phyloP scores from a whole-genome alignment of 2,113 vertebrate genomes.

The Chaetura pelagica region DNA sequence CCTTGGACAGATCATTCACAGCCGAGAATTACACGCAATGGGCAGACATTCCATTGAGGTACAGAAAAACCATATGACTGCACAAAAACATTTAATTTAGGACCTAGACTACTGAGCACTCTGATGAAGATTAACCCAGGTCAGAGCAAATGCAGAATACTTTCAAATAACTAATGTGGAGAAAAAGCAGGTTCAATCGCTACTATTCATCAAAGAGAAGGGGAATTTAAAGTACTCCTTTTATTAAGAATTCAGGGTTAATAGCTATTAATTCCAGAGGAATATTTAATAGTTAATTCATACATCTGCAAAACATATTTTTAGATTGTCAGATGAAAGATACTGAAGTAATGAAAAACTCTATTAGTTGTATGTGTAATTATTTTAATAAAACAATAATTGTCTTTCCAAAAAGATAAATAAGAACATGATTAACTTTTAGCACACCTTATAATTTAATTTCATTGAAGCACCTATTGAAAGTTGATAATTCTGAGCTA shows the following conservation, averaged over 20 bases:
- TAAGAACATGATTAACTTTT: neutral
- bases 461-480: neutral
- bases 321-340: neutral
- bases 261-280: neutral
- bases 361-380: neutral
- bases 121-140: neutral
- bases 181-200: neutral
- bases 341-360: neutral
- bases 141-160: neutral
- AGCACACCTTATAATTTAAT: neutral
- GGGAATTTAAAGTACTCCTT: neutral
- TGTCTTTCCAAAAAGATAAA: neutral
- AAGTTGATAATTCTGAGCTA: neutral
- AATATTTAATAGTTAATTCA: neutral
- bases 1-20: neutral
- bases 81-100: neutral
- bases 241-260: neutral
- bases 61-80: neutral
- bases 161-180: neutral
- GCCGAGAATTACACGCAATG: neutral
- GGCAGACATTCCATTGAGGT: neutral
- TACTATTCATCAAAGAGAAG: neutral
- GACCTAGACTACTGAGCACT: neutral
- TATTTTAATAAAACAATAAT: neutral
- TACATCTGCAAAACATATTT: neutral